Evolutionary conservation across 2,888 invertebrate species (phyloP).

Genomic region (Baronia brevicornis): DNA sequence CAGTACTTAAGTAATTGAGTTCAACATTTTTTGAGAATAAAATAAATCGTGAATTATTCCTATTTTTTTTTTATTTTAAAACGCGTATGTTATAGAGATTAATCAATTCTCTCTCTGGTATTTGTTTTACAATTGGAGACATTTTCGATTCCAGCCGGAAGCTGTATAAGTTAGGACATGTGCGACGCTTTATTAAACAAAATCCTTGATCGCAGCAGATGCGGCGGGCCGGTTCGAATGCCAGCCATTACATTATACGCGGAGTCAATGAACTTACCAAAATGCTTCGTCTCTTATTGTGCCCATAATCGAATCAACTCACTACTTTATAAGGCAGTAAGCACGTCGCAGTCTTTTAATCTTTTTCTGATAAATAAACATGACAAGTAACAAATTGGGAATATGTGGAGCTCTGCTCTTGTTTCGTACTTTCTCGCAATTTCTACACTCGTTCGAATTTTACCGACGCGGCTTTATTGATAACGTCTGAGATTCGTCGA

Average conservation of each 20-base stretch:
- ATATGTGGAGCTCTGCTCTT: slow-evolving; percentile 25
- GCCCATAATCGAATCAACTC: slow-evolving; percentile 68
- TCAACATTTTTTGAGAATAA: too few species aligned
- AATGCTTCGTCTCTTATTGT: slow-evolving; percentile 67
- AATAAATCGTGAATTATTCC: too few species aligned
- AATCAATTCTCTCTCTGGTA: background rate
- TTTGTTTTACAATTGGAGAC: background rate
- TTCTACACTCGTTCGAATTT: slow-evolving; percentile 14
- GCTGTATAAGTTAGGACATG: slow-evolving; percentile 28
- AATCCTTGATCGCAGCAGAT: slow-evolving; percentile 59
- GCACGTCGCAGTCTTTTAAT: slow-evolving; percentile 47
- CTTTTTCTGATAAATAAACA: slow-evolving; percentile 51
- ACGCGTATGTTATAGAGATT: too few species aligned
- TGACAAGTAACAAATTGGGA: slow-evolving; percentile 37
- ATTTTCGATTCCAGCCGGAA: slow-evolving; percentile 9
- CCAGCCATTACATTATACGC: slow-evolving; percentile 60
- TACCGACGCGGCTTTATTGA: slow-evolving; percentile 7
- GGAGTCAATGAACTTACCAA: slow-evolving; percentile 71
- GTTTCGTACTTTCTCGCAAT: slow-evolving; percentile 25
- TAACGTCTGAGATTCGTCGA: slow-evolving; percentile 11
- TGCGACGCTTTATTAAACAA: slow-evolving; percentile 53
- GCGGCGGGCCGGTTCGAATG: slow-evolving; percentile 41
- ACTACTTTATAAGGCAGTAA: slow-evolving; percentile 62
- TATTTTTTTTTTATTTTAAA: too few species aligned
- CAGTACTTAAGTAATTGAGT: too few species aligned